These are phyloP conservation scores for Ptilonorhynchus violaceus DNA, from an alignment of 2,113 vertebrate species.

Conservation along the genomic window DNA sequence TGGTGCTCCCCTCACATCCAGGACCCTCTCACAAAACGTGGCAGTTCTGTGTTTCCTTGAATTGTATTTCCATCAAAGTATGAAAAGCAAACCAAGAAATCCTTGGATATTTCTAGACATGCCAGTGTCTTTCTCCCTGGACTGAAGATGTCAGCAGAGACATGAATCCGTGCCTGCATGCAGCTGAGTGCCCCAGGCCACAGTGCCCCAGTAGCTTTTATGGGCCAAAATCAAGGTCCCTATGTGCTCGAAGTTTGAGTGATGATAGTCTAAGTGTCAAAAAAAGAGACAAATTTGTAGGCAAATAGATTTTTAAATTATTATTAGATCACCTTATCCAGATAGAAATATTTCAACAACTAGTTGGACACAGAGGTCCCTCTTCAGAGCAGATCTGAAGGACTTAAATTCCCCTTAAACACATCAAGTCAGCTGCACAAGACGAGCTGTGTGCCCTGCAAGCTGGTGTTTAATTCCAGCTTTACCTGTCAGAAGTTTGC, in stretches of 20 bases:
- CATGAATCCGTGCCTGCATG: neutral
- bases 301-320: neutral
- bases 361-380: neutral
- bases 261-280: neutral
- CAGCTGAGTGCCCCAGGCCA: rapidly evolving
- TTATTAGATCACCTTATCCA: neutral
- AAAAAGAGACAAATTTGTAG: neutral
- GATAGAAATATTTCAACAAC: neutral
- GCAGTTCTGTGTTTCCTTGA: neutral
- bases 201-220: neutral
- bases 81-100: neutral
- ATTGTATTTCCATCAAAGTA: neutral
- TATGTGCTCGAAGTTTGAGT: neutral
- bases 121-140: neutral
- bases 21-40: neutral
- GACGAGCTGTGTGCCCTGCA: neutral
- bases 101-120: neutral
- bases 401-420: neutral
- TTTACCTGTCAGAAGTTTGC: neutral
- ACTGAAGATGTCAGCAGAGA: neutral
- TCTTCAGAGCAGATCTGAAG: neutral
- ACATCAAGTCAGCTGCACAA: neutral
- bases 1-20: neutral
- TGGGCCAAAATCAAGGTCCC: neutral
- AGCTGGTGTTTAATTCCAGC: neutral